A percentile compares a stretch with the other conserved stretches of the same genome.
These are phyloP conservation scores for Platycercus adscitus DNA, from an alignment of 2,113 vertebrate genomes.

Conservation along the genomic window DNA sequence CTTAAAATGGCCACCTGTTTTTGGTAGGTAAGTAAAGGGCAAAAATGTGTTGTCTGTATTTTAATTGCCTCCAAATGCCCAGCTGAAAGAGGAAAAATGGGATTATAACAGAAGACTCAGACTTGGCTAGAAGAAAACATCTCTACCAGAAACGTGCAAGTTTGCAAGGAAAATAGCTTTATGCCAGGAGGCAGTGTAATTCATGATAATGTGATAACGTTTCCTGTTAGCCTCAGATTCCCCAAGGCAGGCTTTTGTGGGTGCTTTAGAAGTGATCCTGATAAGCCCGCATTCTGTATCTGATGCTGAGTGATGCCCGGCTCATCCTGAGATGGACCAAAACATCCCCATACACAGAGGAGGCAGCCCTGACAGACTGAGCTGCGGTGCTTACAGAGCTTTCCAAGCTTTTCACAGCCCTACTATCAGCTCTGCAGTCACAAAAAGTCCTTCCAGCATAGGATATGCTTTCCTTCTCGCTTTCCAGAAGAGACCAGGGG, in stretches of 20 bases:
- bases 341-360: neutral
- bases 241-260: neutral
- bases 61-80: neutral
- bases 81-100: neutral
- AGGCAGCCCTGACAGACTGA: neutral
- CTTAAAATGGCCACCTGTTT: conserved; percentile 43
- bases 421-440: neutral
- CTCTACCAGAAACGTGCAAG: accelerated
- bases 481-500: conserved; percentile 66
- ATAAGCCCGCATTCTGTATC: neutral
- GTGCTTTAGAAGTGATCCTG: accelerated
- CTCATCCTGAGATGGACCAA: neutral
- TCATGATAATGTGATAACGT: accelerated
- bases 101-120: accelerated
- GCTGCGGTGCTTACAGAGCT: neutral
- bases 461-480: conserved; percentile 54
- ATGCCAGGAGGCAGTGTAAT: neutral
- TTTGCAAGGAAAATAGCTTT: neutral
- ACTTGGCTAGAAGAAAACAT: neutral
- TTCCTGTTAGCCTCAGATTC: neutral
- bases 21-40: neutral
- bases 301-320: neutral
- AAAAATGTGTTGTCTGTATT: neutral
- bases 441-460: conserved; percentile 62
- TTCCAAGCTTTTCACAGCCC: conserved; percentile 50